These are phyloP conservation scores for Netelia virgata DNA, from an alignment of 2,888 invertebrate genomes.

Conservation along the genomic window DNA sequence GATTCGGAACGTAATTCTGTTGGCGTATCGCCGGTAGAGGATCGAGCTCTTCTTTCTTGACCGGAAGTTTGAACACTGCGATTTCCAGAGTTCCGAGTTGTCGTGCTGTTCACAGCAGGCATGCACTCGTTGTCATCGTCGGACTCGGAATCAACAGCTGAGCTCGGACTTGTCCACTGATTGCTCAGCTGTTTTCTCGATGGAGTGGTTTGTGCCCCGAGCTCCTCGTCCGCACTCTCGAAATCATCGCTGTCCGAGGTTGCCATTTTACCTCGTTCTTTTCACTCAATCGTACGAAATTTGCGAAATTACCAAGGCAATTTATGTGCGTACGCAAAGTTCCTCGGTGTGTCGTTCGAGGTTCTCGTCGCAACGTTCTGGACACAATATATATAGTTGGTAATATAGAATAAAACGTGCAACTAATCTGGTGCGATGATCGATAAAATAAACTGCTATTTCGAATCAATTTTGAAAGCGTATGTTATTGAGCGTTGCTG, in stretches of 20 bases:
- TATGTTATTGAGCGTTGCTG: too few relatives aligned
- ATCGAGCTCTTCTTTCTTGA: slow-evolving; percentile 37
- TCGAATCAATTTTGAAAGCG: too few relatives aligned
- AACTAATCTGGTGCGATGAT: background rate
- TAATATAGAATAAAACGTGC: background rate
- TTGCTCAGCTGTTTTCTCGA: slow-evolving; percentile 26
- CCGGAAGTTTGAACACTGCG: slow-evolving; percentile 55
- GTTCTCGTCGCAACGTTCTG: background rate
- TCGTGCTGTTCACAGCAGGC: slow-evolving; percentile 59
- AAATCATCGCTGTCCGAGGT: slow-evolving; percentile 92
- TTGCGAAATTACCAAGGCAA: background rate
- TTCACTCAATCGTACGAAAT: background rate
- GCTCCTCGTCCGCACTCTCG: slow-evolving; percentile 92
- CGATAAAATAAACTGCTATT: background rate
- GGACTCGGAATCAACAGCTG: slow-evolving; percentile 81
- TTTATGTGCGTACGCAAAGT: background rate
- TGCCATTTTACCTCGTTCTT: slow-evolving; percentile 85
- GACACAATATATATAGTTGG: background rate
- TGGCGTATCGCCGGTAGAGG: background rate
- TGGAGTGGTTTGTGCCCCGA: slow-evolving; percentile 76
- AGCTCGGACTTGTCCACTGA: slow-evolving; percentile 66
- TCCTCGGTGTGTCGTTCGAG: background rate
- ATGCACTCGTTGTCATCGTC: slow-evolving; percentile 81
- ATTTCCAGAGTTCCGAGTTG: slow-evolving; percentile 35
- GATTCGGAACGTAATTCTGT: background rate